Evolutionary conservation across 2,888 invertebrate species (phyloP).

Genomic region (Fissipunctia ypsillon): DNA sequence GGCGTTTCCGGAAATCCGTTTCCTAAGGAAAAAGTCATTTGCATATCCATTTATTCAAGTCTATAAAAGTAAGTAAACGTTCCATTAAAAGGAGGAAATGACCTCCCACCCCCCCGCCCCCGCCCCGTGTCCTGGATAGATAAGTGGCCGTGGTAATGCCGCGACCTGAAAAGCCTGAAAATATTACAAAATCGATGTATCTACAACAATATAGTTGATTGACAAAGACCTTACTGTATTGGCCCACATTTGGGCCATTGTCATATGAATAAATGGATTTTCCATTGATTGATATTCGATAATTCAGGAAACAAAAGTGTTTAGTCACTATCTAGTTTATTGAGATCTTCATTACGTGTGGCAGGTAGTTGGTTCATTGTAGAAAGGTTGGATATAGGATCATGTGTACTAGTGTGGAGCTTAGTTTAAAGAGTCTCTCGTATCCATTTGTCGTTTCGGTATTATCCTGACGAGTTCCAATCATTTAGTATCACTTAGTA

Average conservation of each 20-base stretch:
- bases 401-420: not conserved
- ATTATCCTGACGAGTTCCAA: not conserved
- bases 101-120: conserved; percentile 53
- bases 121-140: conserved; percentile 69
- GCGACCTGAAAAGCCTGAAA: conserved; percentile 60
- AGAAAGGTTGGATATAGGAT: not conserved
- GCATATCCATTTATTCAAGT: conserved; percentile 43
- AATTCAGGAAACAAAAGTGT: conserved; percentile 5
- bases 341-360: conserved; percentile 4
- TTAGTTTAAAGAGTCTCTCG: not conserved
- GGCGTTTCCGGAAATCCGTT: conserved; percentile 1
- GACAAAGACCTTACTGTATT: conserved; percentile 40
- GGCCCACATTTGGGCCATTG: conserved; percentile 52
- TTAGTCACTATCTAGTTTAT: conserved; percentile 7
- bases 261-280: conserved; percentile 22
- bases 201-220: conserved; percentile 16
- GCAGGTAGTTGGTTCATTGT: not conserved
- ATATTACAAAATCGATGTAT: conserved; percentile 53
- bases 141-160: conserved; percentile 62
- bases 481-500: not conserved
- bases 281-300: conserved; percentile 15
- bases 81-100: conserved; percentile 63
- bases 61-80: conserved; percentile 56
- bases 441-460: not conserved
- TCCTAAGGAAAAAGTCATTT: conserved; percentile 35